phyloP scores from a whole-genome alignment of 2,113 vertebrate species.

The Hiodon alosoides region DNA sequence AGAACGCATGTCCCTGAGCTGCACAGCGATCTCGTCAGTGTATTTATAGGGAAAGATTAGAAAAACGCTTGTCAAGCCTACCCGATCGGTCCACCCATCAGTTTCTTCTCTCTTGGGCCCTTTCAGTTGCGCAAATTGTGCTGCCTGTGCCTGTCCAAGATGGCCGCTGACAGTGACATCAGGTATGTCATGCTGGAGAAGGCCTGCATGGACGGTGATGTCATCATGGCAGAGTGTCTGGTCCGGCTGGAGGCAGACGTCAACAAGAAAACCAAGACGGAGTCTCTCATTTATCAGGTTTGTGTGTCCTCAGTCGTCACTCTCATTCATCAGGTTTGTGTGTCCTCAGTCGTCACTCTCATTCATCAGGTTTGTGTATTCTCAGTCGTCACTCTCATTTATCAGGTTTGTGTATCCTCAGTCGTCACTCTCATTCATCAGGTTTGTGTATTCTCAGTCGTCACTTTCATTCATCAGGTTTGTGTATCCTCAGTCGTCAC shows the following conservation, averaged over 20 bases:
- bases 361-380: no score
- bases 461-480: no score
- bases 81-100: not conserved
- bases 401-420: no score
- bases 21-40: conserved; percentile 62
- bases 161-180: conserved; percentile 69
- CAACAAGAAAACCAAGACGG: conserved; percentile 72
- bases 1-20: conserved; percentile 59
- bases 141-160: conserved; percentile 80
- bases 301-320: conserved; percentile 8
- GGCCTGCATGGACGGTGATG: conserved; percentile 75
- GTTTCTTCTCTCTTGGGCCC: not conserved
- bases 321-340: not conserved
- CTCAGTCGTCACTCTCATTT: no score
- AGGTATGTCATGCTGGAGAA: conserved; percentile 78
- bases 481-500: conserved; percentile 38
- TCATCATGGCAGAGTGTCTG: conserved; percentile 78
- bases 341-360: no score
- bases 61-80: not conserved
- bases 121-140: conserved; percentile 72
- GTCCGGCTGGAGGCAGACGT: conserved; percentile 81
- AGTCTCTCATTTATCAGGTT: conserved; percentile 87
- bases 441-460: no score
- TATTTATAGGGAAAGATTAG: conserved; percentile 18
- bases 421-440: no score